Evolutionary conservation across 2,113 vertebrate genomes (phyloP).

Genomic region (Siphamia tubifer): DNA sequence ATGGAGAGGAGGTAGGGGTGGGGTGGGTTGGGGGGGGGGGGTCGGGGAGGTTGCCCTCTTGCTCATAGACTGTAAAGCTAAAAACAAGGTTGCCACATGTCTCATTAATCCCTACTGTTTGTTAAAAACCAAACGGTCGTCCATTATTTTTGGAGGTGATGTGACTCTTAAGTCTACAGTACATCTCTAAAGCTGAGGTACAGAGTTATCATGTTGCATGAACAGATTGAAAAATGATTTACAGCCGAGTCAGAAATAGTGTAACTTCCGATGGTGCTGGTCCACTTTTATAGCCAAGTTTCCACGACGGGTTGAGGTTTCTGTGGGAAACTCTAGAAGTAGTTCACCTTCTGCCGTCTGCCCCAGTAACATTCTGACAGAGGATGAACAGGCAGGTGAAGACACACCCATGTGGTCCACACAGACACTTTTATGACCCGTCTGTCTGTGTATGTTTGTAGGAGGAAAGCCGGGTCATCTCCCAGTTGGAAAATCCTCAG

Average conservation of each 20-base stretch:
- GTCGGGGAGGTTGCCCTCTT: too few species aligned
- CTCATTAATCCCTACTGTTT: not conserved
- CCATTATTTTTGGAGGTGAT: constrained; percentile 29
- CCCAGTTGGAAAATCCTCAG: constrained; percentile 16
- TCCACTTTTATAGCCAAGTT: constrained; percentile 20
- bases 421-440: too few species aligned
- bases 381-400: not conserved
- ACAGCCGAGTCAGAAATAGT: constrained; percentile 50
- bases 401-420: too few species aligned
- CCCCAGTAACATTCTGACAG: constrained; percentile 31
- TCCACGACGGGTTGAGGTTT: constrained; percentile 1
- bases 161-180: not conserved
- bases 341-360: constrained; percentile 14
- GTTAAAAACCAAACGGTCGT: not conserved
- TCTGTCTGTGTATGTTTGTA: constrained; percentile 20
- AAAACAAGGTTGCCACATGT: not conserved
- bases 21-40: too few species aligned
- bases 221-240: constrained; percentile 41
- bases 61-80: not conserved
- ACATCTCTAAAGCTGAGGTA: not conserved
- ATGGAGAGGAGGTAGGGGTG: too few species aligned
- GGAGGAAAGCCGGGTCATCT: constrained; percentile 16
- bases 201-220: constrained; percentile 22
- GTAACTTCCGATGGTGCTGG: constrained; percentile 29
- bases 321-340: constrained; percentile 57